Percentiles rank a stretch among this genome's conserved stretches.
Evolutionary conservation across 1,140 invertebrate species (phyloP).

Genomic region (Heterodera schachtii): DNA sequence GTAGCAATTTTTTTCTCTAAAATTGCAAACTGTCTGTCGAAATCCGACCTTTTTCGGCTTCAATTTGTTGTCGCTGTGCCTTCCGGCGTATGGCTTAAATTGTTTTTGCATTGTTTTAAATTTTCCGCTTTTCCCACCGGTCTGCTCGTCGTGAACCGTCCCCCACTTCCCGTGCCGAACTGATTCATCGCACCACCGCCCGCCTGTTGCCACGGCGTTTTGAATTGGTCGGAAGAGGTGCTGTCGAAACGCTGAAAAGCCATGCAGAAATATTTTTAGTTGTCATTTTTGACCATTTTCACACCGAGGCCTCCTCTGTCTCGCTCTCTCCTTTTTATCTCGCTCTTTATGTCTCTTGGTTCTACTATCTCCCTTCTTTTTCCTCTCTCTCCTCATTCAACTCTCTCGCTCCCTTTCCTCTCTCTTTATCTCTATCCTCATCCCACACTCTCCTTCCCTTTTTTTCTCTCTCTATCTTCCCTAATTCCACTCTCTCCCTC

Average conservation of each 20-base stretch:
- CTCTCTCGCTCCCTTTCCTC: no score
- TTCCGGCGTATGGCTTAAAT: slow-evolving; percentile 11
- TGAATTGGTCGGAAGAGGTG: slow-evolving; percentile 17
- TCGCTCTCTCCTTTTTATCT: no score
- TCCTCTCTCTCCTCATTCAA: no score
- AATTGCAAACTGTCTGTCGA: background rate
- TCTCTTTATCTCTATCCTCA: no score
- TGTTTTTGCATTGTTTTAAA: background rate
- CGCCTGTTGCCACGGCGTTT: slow-evolving; percentile 17
- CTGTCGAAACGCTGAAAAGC: slow-evolving; percentile 13
- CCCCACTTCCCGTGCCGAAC: slow-evolving; percentile 18
- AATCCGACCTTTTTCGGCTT: slow-evolving; percentile 17
- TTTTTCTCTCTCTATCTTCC: no score
- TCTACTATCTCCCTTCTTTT: no score
- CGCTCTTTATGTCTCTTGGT: no score
- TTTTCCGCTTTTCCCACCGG: background rate
- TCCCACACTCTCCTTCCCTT: no score
- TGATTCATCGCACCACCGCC: slow-evolving; percentile 6
- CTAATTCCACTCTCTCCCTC: no score
- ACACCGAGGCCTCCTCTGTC: no score
- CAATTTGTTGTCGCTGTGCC: slow-evolving; percentile 30
- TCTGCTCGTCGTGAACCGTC: slow-evolving; percentile 11
- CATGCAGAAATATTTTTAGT: background rate
- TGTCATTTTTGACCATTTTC: no score
- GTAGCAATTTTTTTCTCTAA: background rate